Conservation (phyloP, 2,797 vertebrate species). For the Hydrophis major region DNA sequence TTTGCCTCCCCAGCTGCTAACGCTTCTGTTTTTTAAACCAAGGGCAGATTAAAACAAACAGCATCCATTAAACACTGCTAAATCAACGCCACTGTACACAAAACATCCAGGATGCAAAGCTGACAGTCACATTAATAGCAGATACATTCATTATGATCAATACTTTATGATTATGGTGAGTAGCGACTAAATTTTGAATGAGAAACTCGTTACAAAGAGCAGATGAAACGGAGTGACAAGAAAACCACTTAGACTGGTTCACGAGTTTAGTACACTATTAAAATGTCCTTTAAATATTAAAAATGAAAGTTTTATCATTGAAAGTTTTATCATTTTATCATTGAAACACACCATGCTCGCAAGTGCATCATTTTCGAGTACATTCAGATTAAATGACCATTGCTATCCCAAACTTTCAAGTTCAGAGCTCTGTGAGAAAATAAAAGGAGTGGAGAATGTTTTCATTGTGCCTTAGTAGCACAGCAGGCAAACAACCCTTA, state of each 20-base stretch:
- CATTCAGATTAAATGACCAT: not conserved
- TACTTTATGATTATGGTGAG: conserved; percentile 46
- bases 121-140: conserved; percentile 60
- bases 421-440: not conserved
- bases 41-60: conserved; percentile 58
- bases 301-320: conserved; percentile 34
- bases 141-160: conserved; percentile 62
- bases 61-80: conserved; percentile 56
- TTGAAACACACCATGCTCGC: conserved; percentile 11
- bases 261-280: conserved; percentile 38
- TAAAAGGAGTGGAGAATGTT: not conserved
- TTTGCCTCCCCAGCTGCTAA: conserved; percentile 56
- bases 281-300: conserved; percentile 26
- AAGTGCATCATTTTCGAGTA: not conserved
- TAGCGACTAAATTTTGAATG: conserved; percentile 64
- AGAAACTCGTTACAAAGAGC: conserved; percentile 54
- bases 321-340: not conserved
- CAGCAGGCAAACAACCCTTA: not conserved
- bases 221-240: conserved; percentile 47
- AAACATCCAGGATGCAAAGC: conserved; percentile 58
- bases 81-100: conserved; percentile 62
- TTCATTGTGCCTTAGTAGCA: not conserved
- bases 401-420: not conserved
- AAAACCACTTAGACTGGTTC: conserved; percentile 50
- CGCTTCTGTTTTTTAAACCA: conserved; percentile 56